Evolutionary conservation across 2,797 vertebrate species (phyloP).

Genomic region (Basileuterus tristriatus): DNA sequence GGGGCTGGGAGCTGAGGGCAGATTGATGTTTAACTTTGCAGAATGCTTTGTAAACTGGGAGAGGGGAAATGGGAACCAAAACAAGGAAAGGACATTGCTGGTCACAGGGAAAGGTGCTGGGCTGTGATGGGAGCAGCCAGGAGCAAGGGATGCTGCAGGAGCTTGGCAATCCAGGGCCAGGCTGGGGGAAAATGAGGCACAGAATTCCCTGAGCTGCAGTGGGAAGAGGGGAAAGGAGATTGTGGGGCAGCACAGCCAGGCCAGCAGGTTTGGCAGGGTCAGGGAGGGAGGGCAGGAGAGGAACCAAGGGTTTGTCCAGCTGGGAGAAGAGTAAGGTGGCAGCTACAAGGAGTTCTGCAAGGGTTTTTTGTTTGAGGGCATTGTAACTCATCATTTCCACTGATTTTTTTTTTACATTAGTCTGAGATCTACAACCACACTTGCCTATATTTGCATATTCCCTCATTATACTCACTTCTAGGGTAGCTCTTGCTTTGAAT

Average conservation of each 20-base stretch:
- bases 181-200: background rate
- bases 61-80: background rate
- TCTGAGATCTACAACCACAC: background rate
- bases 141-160: background rate
- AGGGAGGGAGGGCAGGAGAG: background rate
- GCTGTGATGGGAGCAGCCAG: fast-evolving
- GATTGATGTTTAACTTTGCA: background rate
- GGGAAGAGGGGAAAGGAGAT: background rate
- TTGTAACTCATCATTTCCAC: background rate
- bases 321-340: background rate
- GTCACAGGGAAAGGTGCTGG: background rate
- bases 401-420: background rate
- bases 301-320: background rate
- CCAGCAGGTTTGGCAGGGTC: background rate
- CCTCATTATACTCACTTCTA: background rate
- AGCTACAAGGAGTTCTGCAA: background rate
- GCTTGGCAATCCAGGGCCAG: background rate
- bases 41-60: background rate
- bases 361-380: background rate
- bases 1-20: background rate
- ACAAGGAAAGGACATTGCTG: background rate
- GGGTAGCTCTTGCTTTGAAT: background rate
- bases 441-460: background rate
- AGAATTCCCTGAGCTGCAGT: background rate
- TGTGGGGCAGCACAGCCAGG: background rate